These are phyloP conservation scores for Drosophila yooni DNA, from an alignment of 2,888 invertebrate genomes.

Conservation along the genomic window DNA sequence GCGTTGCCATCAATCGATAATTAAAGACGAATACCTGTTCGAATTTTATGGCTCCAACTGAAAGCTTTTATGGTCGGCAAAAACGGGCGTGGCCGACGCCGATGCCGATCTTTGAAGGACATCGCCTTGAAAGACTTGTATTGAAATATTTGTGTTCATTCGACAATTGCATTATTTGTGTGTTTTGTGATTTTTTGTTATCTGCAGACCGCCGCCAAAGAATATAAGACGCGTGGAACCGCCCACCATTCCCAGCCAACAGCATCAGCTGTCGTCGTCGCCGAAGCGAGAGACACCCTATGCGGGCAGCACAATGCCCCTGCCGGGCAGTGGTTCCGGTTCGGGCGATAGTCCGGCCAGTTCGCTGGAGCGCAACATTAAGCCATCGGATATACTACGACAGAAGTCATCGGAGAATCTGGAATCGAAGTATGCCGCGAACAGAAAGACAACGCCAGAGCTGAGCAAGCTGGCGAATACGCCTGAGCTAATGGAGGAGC, in stretches of 20 bases:
- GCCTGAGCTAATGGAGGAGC: conserved; percentile 84
- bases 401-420: conserved; percentile 85
- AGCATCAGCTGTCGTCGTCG: conserved; percentile 80
- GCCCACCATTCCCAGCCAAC: conserved; percentile 85
- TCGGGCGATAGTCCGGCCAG: conserved; percentile 83
- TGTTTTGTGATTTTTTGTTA: background rate
- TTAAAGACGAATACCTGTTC: background rate
- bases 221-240: conserved; percentile 88
- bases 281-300: conserved; percentile 83
- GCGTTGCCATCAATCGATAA: background rate
- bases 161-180: background rate
- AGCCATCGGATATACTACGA: conserved; percentile 85
- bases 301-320: conserved; percentile 76
- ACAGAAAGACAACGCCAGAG: conserved; percentile 84
- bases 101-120: background rate
- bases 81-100: background rate
- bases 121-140: background rate
- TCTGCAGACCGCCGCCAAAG: conserved; percentile 88
- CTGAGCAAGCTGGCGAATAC: conserved; percentile 81
- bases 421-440: conserved; percentile 83
- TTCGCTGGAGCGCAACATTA: conserved; percentile 85
- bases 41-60: background rate
- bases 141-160: background rate
- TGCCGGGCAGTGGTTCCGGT: conserved; percentile 78
- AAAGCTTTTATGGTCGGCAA: background rate